Base-by-base conservation (phyloP, 1,140 invertebrate species). In the Triops longicaudatus region DNA sequence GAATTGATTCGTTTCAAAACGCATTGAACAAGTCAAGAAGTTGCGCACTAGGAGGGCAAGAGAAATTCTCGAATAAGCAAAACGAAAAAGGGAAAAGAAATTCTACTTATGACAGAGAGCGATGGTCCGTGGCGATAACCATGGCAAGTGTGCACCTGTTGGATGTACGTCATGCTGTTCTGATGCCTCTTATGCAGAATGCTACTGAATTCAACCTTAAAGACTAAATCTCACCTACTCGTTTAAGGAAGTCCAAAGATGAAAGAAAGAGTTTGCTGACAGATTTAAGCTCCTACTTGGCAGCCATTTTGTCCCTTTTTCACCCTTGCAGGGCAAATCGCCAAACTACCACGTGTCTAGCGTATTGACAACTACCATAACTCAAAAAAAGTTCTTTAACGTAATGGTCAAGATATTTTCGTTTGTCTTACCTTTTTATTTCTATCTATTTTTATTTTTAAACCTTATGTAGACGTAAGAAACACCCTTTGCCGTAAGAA, bases 81-180 rank as follows among this genome's bases (percentile, higher is more conserved):
- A n/a, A 1, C 10, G 14, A 63, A n/a, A 63, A 63, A 63, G n/a
- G n/a, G n/a, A 10, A 63, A 63, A 63, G 50, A 22, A 12, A 22
- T 22, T 22, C 22, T 6, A 63, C 50, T 17, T 17, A 63, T 63
- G 50, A 63, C 50, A 63, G 14, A 22, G 50, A 63, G 17, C 50
- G 50, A 63, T 63, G 50, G 17, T 63, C 50, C 14, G 50, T 63
- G 50, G 50, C 50, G 50, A 63, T 63, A 63, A 63, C 22, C 50
- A 63, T 63, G 50, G 50, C 50, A 63, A 37, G 50, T 22, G 50
- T 63, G 22, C 50, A 63, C 50, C 50, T 63, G 50, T 63, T 63
- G 10, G 50, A 37, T 14, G 22, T 63, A 63, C 50, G 50, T 63
- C 50, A 63, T 63, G 50, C 50, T 63, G 50, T 14, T 63, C 50